Conservation (phyloP, 1,140 invertebrate genomes). For the Zeugodacus cucurbitae region DNA sequence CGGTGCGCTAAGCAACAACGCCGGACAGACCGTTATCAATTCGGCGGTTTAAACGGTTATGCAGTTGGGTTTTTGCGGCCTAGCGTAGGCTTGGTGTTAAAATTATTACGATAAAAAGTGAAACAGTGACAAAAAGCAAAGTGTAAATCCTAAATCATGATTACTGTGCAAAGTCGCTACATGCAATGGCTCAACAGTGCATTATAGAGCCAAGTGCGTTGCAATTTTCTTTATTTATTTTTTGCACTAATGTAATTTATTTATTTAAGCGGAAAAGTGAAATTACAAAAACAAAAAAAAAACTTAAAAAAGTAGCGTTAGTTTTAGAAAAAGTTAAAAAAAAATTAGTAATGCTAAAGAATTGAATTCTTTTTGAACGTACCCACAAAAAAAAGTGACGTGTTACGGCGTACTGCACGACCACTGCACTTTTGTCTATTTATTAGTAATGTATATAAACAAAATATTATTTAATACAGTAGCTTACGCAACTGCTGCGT, state of each 20-base stretch:
- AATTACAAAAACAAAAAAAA: not conserved
- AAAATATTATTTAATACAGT: not conserved
- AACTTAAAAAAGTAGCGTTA: not conserved
- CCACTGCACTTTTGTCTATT: not conserved
- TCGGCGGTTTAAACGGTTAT: slow-evolving; percentile 57
- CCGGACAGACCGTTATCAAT: slow-evolving; percentile 57
- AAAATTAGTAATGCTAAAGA: not conserved
- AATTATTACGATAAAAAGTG: no score
- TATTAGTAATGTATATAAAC: slow-evolving; percentile 1
- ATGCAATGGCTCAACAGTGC: not conserved
- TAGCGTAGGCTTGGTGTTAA: not conserved
- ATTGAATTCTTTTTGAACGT: not conserved
- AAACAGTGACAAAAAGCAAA: not conserved
- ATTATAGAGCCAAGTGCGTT: not conserved
- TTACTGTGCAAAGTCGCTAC: not conserved
- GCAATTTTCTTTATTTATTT: not conserved
- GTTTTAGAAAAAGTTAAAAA: not conserved
- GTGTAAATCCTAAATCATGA: not conserved
- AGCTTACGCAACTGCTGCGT: not conserved
- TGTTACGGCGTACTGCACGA: not conserved
- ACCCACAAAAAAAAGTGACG: not conserved
- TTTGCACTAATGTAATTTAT: slow-evolving; percentile 10
- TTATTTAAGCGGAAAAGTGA: not conserved
- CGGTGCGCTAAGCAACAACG: slow-evolving; percentile 45
- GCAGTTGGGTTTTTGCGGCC: not conserved